These are phyloP conservation scores for Omphaloscelis lunosa DNA, from an alignment of 2,888 invertebrate species.

Conservation along the genomic window DNA sequence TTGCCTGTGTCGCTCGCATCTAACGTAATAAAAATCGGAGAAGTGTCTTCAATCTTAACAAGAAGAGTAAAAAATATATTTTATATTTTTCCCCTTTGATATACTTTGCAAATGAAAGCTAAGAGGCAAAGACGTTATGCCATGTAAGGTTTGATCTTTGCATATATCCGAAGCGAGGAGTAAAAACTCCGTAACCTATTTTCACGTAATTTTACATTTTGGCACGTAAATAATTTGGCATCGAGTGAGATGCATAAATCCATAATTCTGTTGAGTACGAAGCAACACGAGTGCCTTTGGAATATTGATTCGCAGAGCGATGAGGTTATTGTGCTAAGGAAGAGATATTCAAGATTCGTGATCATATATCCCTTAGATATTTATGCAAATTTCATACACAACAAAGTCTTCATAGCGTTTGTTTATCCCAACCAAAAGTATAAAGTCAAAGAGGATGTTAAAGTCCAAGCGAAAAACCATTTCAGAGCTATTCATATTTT, in stretches of 20 bases:
- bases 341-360: slow-evolving; percentile 42
- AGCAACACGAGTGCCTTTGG: slow-evolving; percentile 61
- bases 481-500: slow-evolving; percentile 32
- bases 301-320: slow-evolving; percentile 65
- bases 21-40: slow-evolving; percentile 55
- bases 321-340: slow-evolving; percentile 52
- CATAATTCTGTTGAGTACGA: slow-evolving; percentile 60
- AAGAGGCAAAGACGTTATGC: slow-evolving; percentile 44
- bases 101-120: slow-evolving; percentile 48
- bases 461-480: slow-evolving; percentile 1
- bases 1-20: slow-evolving; percentile 27
- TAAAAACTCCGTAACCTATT: slow-evolving; percentile 34
- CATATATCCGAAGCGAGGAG: slow-evolving; percentile 29
- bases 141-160: slow-evolving; percentile 35
- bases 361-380: slow-evolving; percentile 36
- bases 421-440: background rate
- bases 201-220: slow-evolving; percentile 61
- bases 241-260: slow-evolving; percentile 65
- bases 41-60: slow-evolving; percentile 50
- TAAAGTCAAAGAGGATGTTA: background rate
- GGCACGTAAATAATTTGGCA: slow-evolving; percentile 68
- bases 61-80: slow-evolving; percentile 45
- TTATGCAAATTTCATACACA: slow-evolving; percentile 30
- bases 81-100: slow-evolving; percentile 46
- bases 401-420: background rate